Evolutionary conservation across 2,888 invertebrate species (phyloP).

Genomic region (Acrobasis consociella): DNA sequence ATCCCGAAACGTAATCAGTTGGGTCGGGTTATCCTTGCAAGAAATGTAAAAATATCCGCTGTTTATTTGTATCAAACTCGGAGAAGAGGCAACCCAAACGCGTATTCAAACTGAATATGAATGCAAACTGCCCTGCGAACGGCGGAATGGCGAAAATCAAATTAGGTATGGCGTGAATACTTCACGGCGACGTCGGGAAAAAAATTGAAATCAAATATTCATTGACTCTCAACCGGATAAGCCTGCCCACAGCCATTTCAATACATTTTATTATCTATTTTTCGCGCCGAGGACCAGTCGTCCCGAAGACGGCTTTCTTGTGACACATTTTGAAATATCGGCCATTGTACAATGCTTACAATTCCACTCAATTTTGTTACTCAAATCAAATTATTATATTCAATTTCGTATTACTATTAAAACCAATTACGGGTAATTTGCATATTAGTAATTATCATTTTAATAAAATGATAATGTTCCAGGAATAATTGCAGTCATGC

Average conservation of each 20-base stretch:
- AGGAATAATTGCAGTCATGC: background rate
- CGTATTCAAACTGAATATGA: constrained; percentile 82
- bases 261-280: constrained; percentile 83
- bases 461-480: background rate
- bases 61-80: constrained; percentile 82
- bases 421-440: background rate
- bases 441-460: background rate
- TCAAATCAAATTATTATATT: background rate
- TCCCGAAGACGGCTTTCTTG: constrained; percentile 48
- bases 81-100: constrained; percentile 78
- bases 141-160: constrained; percentile 81
- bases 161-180: constrained; percentile 83
- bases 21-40: constrained; percentile 76
- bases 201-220: constrained; percentile 84
- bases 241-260: constrained; percentile 80
- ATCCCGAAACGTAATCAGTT: constrained; percentile 78
- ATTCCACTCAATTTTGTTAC: background rate
- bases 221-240: constrained; percentile 83
- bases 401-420: background rate
- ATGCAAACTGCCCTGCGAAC: constrained; percentile 81
- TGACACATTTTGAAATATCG: constrained; percentile 36
- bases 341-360: background rate
- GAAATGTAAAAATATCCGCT: constrained; percentile 81
- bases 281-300: constrained; percentile 58
- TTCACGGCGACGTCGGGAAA: constrained; percentile 81